Base-by-base conservation (phyloP, 2,113 vertebrate genomes). In the Cyphomyrus plagiostoma region DNA sequence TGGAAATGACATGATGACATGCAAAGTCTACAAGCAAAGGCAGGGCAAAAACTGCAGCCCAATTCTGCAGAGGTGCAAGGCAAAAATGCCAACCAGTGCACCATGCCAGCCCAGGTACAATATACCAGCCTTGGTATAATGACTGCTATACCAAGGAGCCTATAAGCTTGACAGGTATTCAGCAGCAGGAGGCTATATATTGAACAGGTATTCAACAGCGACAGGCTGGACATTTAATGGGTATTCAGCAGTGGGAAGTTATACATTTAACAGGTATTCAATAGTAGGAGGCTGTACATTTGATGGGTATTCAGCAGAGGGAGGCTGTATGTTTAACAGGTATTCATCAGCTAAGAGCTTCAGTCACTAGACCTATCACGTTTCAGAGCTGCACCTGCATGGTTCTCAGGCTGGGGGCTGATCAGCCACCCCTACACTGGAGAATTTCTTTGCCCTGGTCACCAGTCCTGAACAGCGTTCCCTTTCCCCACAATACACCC, bases 331-430 rank as follows among this genome's bases (percentile, higher is more conserved):
- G 45, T 46, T 46, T 46, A 53, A 46, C 42, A 45, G 77, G 77
- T 46, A 82, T 42, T 82, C 77, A 82, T 9, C 77, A 82, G 15
- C 17, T 39, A 82, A 17, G 35, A 21, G 15, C 39, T 39, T 42
- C 77, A 19, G 15, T 45, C 35, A n/a, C 6, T n/a, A 62, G 56
- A n/a, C 56, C 56, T 62, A 26, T 86, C 84, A 50, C 49, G 11
- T 62, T 62, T 62, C 94, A 92, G 82, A 90, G 89, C 85, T 83
- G 87, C 93, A 95, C 92, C 93, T 95, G 93, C 92, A 89, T 91
- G 49, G 88, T 91, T 92, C 89, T 66, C 88, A 87, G 62, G 91
- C 89, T 88, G 17, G 58, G 62, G 11, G 53, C 85, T 74, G 86
- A 74, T 88, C 35, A 62, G 58, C 42, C 56, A 11, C 26, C 88